phyloP scores from a whole-genome alignment of 2,797 vertebrate genomes.

The Falco novaeseelandiae region DNA sequence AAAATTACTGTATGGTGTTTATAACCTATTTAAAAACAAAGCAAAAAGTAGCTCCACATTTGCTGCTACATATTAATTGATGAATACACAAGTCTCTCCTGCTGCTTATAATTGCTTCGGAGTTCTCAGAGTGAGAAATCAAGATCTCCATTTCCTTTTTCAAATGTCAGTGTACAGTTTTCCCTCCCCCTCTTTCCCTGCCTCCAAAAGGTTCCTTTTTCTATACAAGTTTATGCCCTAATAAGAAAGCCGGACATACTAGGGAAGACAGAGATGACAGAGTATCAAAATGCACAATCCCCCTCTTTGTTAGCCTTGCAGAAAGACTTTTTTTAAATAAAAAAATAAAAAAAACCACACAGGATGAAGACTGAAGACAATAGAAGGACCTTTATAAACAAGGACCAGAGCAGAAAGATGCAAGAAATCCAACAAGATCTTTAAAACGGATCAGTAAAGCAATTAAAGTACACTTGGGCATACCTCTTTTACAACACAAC shows the following conservation, averaged over 20 bases:
- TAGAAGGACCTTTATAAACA: conserved; percentile 49
- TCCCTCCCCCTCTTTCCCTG: conserved; percentile 12
- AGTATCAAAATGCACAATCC: conserved; percentile 46
- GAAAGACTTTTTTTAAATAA: conserved; percentile 15
- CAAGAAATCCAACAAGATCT: not conserved
- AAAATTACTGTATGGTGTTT: not conserved
- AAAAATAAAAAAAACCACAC: not conserved
- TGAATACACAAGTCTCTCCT: not conserved
- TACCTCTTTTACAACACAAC: not conserved
- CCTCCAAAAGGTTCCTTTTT: conserved; percentile 39
- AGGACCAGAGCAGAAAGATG: not conserved
- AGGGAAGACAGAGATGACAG: conserved; percentile 61
- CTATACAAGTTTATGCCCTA: conserved; percentile 26
- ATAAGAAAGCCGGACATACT: conserved; percentile 54
- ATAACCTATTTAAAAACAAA: not conserved
- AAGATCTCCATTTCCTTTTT: conserved; percentile 20
- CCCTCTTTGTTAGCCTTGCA: conserved; percentile 55
- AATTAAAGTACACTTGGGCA: not conserved
- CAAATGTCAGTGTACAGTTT: conserved; percentile 25
- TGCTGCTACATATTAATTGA: not conserved
- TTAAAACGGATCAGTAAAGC: not conserved
- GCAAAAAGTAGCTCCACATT: not conserved
- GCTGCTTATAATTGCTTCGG: not conserved
- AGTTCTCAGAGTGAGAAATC: not conserved
- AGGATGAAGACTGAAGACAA: conserved; percentile 60